Conservation (phyloP, 1,140 invertebrate genomes). For the Drosophila carrolli region DNA sequence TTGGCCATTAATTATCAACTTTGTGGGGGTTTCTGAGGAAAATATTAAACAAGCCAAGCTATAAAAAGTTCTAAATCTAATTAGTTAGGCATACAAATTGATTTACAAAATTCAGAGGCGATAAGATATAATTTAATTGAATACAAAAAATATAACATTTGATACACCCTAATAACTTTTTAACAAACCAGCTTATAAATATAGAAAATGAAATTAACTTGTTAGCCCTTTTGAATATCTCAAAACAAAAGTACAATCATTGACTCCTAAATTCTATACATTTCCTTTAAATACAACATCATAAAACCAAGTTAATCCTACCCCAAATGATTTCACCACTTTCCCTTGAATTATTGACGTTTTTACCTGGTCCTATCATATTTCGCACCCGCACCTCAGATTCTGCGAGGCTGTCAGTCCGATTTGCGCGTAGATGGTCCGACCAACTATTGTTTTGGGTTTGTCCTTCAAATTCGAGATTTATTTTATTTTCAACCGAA, state of each 20-base stretch:
- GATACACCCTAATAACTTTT: too few species aligned
- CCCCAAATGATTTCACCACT: not conserved
- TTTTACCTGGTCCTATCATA: conserved; percentile 32
- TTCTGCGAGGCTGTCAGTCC: conserved; percentile 31
- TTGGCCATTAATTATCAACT: conserved; percentile 37
- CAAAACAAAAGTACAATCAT: too few species aligned
- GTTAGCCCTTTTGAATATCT: too few species aligned
- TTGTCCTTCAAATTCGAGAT: conserved; percentile 68
- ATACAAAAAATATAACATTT: too few species aligned
- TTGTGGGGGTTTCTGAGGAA: not conserved
- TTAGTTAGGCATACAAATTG: too few species aligned
- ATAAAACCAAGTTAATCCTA: not conserved
- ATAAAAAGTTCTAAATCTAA: too few species aligned
- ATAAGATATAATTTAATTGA: too few species aligned
- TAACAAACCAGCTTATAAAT: too few species aligned
- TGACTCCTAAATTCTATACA: not conserved
- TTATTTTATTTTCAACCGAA: conserved; percentile 52
- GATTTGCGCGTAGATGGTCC: conserved; percentile 44
- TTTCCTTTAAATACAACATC: not conserved
- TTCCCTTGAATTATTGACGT: not conserved
- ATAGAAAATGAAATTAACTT: too few species aligned
- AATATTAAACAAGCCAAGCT: not conserved
- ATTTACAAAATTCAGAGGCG: too few species aligned
- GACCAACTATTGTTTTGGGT: conserved; percentile 61
- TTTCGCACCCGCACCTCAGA: conserved; percentile 66